Conservation (phyloP, 1,140 invertebrate genomes). For the Euwallacea similis region DNA sequence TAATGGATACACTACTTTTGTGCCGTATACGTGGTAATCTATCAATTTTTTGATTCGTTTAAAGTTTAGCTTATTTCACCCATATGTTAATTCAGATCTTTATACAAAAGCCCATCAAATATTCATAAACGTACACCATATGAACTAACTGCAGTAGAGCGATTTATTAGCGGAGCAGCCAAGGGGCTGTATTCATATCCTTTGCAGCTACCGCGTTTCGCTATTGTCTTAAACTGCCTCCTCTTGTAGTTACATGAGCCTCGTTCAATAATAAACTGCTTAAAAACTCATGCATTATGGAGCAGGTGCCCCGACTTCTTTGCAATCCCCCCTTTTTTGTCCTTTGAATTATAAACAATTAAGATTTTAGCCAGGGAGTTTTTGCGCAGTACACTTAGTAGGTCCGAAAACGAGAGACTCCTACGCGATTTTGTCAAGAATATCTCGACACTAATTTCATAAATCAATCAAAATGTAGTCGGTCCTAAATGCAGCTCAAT, state of each 20-base stretch:
- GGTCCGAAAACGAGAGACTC: too few relatives aligned
- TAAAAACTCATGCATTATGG: slow-evolving; percentile 40
- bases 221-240: slow-evolving; percentile 7
- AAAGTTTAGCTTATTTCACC: too few relatives aligned
- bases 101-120: not conserved
- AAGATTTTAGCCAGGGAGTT: slow-evolving; percentile 29
- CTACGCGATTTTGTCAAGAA: too few relatives aligned
- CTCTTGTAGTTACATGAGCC: slow-evolving; percentile 18
- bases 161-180: slow-evolving; percentile 1
- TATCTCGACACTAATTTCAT: too few relatives aligned
- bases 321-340: slow-evolving; percentile 27
- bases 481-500: too few relatives aligned
- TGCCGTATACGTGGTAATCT: not conserved
- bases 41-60: not conserved
- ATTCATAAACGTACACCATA: slow-evolving; percentile 1
- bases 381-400: not conserved
- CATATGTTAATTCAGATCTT: too few relatives aligned
- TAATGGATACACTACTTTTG: slow-evolving; percentile 33
- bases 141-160: not conserved
- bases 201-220: not conserved
- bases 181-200: slow-evolving; percentile 1
- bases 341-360: slow-evolving; percentile 36
- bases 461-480: too few relatives aligned
- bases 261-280: slow-evolving; percentile 35
- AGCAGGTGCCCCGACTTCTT: slow-evolving; percentile 36